phyloP scores from a whole-genome alignment of 2,888 invertebrate genomes.

The Nemurella pictetii region DNA sequence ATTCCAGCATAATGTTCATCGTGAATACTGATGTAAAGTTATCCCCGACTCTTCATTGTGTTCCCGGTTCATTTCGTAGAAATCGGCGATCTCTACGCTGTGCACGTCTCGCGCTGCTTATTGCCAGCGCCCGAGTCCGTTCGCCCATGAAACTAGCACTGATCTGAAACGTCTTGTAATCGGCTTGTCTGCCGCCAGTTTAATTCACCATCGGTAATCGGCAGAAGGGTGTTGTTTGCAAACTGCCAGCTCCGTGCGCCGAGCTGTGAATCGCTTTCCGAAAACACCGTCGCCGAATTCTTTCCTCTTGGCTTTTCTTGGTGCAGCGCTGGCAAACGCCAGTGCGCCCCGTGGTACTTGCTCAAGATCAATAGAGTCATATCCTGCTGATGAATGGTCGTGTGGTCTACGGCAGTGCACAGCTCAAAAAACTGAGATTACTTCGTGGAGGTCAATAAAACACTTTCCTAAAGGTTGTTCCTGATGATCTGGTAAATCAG shows the following conservation, averaged over 20 bases:
- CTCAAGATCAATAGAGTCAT: not conserved
- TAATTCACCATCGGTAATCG: conserved; percentile 7
- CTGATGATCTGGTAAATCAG: no score
- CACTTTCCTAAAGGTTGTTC: no score
- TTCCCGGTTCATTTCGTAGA: not conserved
- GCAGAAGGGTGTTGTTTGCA: not conserved
- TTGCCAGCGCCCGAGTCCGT: not conserved
- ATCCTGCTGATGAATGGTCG: no score
- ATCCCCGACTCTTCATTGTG: not conserved
- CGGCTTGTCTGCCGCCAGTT: not conserved
- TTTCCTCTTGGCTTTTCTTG: not conserved
- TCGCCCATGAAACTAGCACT: not conserved
- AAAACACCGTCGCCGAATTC: not conserved
- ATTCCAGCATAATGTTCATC: conserved; percentile 7
- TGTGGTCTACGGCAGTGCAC: no score
- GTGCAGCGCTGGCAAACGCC: no score
- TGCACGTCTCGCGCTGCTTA: not conserved
- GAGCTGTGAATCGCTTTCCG: not conserved
- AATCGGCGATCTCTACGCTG: conserved; percentile 24
- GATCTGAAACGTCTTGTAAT: conserved; percentile 6
- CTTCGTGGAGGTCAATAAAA: no score
- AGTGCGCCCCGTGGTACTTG: no score
- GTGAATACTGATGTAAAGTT: conserved; percentile 10
- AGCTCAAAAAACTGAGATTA: no score
- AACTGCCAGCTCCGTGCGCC: not conserved